Evolutionary conservation across 1,140 invertebrate genomes (phyloP).

Genomic region (Heliothis subflexa): DNA sequence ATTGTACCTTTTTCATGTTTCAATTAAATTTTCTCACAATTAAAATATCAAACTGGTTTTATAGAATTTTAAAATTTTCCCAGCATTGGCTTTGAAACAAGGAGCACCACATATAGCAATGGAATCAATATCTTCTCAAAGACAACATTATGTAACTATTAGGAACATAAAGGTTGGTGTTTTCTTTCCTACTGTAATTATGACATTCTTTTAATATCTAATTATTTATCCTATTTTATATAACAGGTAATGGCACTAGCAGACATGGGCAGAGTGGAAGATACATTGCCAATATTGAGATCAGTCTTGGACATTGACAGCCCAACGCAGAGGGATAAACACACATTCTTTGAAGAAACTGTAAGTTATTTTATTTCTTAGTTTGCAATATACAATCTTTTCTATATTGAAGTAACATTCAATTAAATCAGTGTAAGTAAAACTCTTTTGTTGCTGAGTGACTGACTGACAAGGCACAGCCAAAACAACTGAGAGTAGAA

Average conservation of each 20-base stretch:
- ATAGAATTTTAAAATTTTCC: constrained; percentile 74
- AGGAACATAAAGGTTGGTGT: constrained; percentile 89
- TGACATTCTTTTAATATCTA: not conserved
- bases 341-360: constrained; percentile 84
- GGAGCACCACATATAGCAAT: constrained; percentile 89
- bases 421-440: too few species aligned
- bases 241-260: constrained; percentile 86
- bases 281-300: constrained; percentile 88
- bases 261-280: constrained; percentile 88
- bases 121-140: constrained; percentile 87
- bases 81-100: constrained; percentile 89
- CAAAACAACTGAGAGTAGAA: too few species aligned
- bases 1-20: constrained; percentile 50
- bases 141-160: constrained; percentile 88
- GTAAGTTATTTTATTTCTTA: constrained; percentile 59
- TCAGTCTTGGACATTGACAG: constrained; percentile 86
- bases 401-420: not conserved
- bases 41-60: not conserved
- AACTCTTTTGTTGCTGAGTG: too few species aligned
- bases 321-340: constrained; percentile 77
- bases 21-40: not conserved
- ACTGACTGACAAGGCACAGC: too few species aligned
- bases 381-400: not conserved
- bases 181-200: not conserved
- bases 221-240: not conserved